Evolutionary conservation across 2,888 invertebrate species (phyloP).

Genomic region (Diadegma fenestrale): DNA sequence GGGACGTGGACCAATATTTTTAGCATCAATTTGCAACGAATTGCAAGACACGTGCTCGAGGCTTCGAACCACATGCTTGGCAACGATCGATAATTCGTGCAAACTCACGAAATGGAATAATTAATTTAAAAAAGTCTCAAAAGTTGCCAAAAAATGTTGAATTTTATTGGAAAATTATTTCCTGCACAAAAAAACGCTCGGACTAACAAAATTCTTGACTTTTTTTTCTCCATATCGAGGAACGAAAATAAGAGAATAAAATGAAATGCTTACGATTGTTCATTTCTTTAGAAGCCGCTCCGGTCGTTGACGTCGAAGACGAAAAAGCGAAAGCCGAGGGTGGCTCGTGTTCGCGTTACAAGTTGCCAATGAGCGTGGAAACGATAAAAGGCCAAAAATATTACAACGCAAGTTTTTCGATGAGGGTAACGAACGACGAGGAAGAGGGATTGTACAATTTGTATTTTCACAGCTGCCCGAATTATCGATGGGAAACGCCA

Average conservation of each 20-base stretch:
- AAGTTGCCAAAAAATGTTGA: neutral
- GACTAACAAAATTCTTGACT: neutral
- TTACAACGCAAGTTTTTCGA: slow-evolving; percentile 90
- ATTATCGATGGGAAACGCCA: slow-evolving; percentile 86
- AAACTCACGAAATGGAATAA: slow-evolving; percentile 22
- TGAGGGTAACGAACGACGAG: slow-evolving; percentile 90
- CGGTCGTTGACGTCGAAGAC: slow-evolving; percentile 53
- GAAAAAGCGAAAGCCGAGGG: slow-evolving; percentile 44
- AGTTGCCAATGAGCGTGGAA: slow-evolving; percentile 87
- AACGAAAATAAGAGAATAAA: neutral
- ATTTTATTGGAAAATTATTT: neutral
- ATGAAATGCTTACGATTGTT: slow-evolving; percentile 5
- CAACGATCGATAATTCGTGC: slow-evolving; percentile 46
- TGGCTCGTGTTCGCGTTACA: slow-evolving; percentile 76
- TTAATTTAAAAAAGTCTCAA: slow-evolving; percentile 7
- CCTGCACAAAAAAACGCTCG: neutral
- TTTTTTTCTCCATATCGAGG: too few species aligned
- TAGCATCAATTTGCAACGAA: slow-evolving; percentile 63
- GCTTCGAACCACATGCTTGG: slow-evolving; percentile 36
- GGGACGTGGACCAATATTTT: slow-evolving; percentile 75
- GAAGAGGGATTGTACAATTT: slow-evolving; percentile 98
- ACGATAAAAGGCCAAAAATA: slow-evolving; percentile 86
- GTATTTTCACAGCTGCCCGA: slow-evolving; percentile 97
- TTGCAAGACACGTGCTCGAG: slow-evolving; percentile 47
- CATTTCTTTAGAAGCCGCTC: slow-evolving; percentile 69